Base-by-base conservation (phyloP, 2,888 invertebrate species). In the Margaritifera margaritifera region DNA sequence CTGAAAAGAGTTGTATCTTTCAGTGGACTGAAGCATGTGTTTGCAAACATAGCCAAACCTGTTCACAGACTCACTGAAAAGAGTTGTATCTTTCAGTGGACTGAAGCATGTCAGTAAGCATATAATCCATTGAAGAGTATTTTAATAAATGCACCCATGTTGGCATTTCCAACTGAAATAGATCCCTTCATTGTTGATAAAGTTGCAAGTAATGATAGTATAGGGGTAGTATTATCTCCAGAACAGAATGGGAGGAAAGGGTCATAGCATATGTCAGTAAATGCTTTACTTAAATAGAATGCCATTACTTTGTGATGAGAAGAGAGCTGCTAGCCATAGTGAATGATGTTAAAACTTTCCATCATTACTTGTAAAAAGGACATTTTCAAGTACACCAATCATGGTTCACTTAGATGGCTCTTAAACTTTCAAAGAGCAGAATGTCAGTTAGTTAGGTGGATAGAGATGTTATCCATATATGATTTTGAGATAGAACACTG, bases 21-120 rank as follows among this genome's bases (percentile, higher is more conserved):
- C n/a, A n/a, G n/a, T n/a, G n/a, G n/a, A n/a, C n/a, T n/a, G n/a
- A n/a, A n/a, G n/a, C n/a, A n/a, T n/a, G n/a, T 62, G 3, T 82
- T 76, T 66, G 60, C 77, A 2, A 57, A 53, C 8, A 72, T 80
- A 18, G 78, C 80, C 0, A 60, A 69, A 25, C 80, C 78, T 4
- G 57, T 82, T 11, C 65, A 67, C 22, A 54, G 66, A 22, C 70
- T 79, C 8, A 69, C 66, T 18, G 66, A 75, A 54, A 68, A 62
- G 31, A 42, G 53, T 15, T 24, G 1, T 4, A 50, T 24, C 15
- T 78, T 80, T 63, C 20, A 66, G 4, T 80, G 77, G 77, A 62
- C 69, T 59, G 69, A 60, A n/a, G 65, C 6, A n/a, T 54, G 61
- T 24, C 55, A 81, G 20, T 24, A 4, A 6, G 59, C 74, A 2